These are phyloP conservation scores for Tetropium fuscum DNA, from an alignment of 2,888 invertebrate species.

Conservation along the genomic window DNA sequence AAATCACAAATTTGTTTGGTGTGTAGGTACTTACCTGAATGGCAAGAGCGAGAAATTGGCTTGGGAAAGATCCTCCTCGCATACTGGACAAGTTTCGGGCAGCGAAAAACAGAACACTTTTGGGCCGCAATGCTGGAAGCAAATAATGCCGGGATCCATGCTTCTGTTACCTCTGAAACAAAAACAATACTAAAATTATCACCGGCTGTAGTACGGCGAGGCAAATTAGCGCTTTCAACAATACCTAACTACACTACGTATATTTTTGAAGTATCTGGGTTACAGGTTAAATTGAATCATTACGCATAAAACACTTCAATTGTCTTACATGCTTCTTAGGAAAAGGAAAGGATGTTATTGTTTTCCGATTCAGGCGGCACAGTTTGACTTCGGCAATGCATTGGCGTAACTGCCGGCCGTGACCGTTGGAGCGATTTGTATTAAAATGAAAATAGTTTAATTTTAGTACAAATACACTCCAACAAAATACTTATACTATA, in stretches of 20 bases:
- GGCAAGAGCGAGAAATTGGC: constrained; percentile 76
- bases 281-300: constrained; percentile 7
- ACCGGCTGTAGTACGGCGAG: not conserved
- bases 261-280: constrained; percentile 20
- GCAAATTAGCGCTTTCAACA: not conserved
- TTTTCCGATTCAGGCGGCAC: not conserved
- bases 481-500: too few species aligned
- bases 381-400: not conserved
- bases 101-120: constrained; percentile 86
- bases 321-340: constrained; percentile 10
- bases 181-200: constrained; percentile 1
- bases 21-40: constrained; percentile 73
- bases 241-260: not conserved
- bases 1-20: constrained; percentile 86
- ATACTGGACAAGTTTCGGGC: constrained; percentile 84
- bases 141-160: constrained; percentile 86
- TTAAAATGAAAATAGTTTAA: too few species aligned
- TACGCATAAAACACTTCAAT: constrained; percentile 9
- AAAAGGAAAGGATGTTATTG: constrained; percentile 27
- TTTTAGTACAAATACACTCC: too few species aligned
- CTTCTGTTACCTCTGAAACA: constrained; percentile 19
- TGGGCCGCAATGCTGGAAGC: constrained; percentile 90
- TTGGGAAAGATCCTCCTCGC: constrained; percentile 73
- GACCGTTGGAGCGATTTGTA: too few species aligned
- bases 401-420: too few species aligned